Base-by-base conservation (phyloP, 1,140 invertebrate genomes). In the Choristoneura fumiferana region DNA sequence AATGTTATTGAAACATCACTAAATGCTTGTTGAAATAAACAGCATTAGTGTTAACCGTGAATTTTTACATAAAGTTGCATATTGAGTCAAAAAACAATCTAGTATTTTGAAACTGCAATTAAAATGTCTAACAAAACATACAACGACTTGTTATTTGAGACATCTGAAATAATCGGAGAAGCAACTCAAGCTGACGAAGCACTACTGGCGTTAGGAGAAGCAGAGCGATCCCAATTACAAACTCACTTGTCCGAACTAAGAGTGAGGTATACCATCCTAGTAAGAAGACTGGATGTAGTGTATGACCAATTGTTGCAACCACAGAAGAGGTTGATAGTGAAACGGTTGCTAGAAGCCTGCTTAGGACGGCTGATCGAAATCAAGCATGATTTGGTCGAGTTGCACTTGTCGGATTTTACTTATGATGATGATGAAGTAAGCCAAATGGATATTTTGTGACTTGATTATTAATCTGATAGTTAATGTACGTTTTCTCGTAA, bases 221-320 rank as follows among this genome's bases (percentile, higher is more conserved):
- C 91, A 62, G 94, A 95, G 59, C 90, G 92, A 35, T 82, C 87
- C 53, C 89, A 91, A 57, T 90, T 93, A 9, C 91, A 92, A 14
- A 88, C 84, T 0, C 64, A 91, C 4, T 76, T 95, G 3, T 91
- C 91, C 0, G 92, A 92, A 15, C 73, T 96, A 3, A 96, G 96
- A 74, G 89, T 96, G 0, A 93, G 94, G 54, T 98, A 98, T 71
- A 94, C 97, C 1, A 84, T 94, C 10, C 91, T 96, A 0, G 92
- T 95, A 8, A 93, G 95, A 57, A 93, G 92, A 61, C 75, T 99
- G 8, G 94, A 96, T 72, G 86, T 92, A 61, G 95, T 96, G 58
- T 96, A 98, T 71, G 97, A 98, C 77, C 96, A 97, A 89, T 92
- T 98, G 57, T 91, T 98, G 18, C 98, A 99, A 76, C 96, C 97